phyloP scores from a whole-genome alignment of 2,797 vertebrate species.

The Chaunax sp. region DNA sequence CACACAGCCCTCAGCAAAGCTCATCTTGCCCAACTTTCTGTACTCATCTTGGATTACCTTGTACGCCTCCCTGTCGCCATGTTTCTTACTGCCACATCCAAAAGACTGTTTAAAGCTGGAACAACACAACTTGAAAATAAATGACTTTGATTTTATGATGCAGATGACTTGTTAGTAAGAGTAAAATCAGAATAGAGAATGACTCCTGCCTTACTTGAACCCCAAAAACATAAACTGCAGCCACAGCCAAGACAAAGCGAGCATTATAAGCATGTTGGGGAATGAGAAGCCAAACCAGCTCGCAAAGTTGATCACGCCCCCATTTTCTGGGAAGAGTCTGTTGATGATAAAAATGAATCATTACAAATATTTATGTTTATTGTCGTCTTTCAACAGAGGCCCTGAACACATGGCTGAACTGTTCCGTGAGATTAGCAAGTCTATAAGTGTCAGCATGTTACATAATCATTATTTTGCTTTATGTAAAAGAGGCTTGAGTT shows the following conservation, averaged over 20 bases:
- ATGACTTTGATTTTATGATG: background rate
- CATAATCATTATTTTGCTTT: too few species aligned
- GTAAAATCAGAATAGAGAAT: background rate
- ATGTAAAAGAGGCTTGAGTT: too few species aligned
- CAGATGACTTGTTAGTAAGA: background rate
- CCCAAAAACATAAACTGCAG: slow-evolving; percentile 89
- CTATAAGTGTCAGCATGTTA: too few species aligned
- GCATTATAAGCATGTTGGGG: slow-evolving; percentile 87
- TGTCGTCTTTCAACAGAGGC: background rate
- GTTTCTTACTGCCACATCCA: slow-evolving; percentile 72
- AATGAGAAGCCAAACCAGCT: slow-evolving; percentile 93
- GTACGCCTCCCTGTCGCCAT: slow-evolving; percentile 74
- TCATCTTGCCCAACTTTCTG: slow-evolving; percentile 85
- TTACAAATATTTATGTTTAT: background rate
- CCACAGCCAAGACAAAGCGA: slow-evolving; percentile 88
- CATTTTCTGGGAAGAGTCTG: slow-evolving; percentile 83
- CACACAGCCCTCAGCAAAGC: slow-evolving; percentile 85
- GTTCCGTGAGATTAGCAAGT: too few species aligned
- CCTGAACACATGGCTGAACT: background rate
- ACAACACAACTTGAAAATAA: background rate
- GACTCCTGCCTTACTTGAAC: slow-evolving; percentile 84
- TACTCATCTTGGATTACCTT: slow-evolving; percentile 81
- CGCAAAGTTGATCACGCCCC: slow-evolving; percentile 88
- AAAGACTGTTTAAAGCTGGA: slow-evolving; percentile 87
- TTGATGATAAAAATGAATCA: background rate